A percentile compares a stretch with the other conserved stretches of the same genome.
Conservation (phyloP, 2,113 vertebrate species). For the Odobenus rosmarus region DNA sequence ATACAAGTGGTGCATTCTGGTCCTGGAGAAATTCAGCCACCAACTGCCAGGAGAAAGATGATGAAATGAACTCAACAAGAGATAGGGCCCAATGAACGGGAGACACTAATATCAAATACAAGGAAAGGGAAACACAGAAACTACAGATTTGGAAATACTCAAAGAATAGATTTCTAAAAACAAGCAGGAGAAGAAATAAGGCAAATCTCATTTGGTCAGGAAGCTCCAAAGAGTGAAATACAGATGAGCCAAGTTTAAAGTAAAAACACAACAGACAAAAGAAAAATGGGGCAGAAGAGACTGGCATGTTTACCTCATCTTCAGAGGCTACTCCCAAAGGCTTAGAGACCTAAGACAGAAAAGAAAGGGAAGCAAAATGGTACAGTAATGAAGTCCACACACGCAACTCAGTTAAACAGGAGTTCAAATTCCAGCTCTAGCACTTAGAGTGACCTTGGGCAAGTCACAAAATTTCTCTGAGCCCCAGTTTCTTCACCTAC, state of each 20-base stretch:
- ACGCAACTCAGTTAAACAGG: neutral
- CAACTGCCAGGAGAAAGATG: slow-evolving; percentile 86
- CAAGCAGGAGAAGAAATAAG: neutral
- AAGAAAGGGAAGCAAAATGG: neutral
- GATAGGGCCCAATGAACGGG: neutral
- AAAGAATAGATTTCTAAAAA: neutral
- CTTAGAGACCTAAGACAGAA: slow-evolving; percentile 89
- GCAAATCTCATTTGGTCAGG: neutral
- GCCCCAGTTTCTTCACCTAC: neutral
- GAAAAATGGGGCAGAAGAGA: neutral
- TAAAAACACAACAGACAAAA: neutral
- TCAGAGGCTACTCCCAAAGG: slow-evolving; percentile 94
- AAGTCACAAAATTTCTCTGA: neutral
- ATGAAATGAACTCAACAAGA: neutral
- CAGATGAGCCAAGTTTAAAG: neutral
- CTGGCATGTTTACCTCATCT: slow-evolving; percentile 90
- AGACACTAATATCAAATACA: neutral
- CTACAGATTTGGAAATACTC: neutral
- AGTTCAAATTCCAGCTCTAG: neutral
- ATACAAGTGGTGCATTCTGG: slow-evolving; percentile 87
- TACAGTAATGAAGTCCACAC: neutral
- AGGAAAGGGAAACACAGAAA: slow-evolving; percentile 28
- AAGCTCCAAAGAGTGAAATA: slow-evolving; percentile 9
- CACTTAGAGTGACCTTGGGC: neutral
- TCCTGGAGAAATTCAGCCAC: slow-evolving; percentile 96